Evolutionary conservation across 2,888 invertebrate species (phyloP), one percentile per base, ranked within the genome.

Genomic region (Encarsia formosa): DNA sequence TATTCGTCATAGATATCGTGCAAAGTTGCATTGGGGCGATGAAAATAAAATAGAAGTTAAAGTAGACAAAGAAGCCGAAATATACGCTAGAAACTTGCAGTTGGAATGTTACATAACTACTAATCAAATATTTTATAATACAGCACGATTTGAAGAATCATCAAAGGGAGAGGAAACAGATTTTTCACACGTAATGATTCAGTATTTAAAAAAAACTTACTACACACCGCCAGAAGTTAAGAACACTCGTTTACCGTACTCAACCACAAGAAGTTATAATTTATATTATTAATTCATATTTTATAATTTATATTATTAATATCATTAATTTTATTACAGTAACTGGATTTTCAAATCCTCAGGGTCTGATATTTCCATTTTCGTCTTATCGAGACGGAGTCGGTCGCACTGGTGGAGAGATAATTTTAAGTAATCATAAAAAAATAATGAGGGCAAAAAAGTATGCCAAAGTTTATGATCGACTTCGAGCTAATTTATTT

Each of bases 341-440:
- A 9, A 54, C 63, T 23, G 68, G 68, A 13, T 69, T 67, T 38
- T 56, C 62, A 22, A 63, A 52, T 47, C 64, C 64, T 11, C 58
- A 59, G 50, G 40, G 52, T 22, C 55, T 66, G 5, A 62, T 59
- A 20, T 53, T 51, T n/a, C 34, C 49, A 49, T 55, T 68, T 13
- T 65, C 69, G 2, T 59, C 54, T 11, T 69, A 69, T 51, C 67
- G 68, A 50, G 63, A 67, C 15, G 60, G 60, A 13, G 50, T 63
- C 23, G 65, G 66, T 8, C 61, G 67, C 37, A 62, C 63, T 11
- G 70, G 65, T 18, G 66, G 64, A 16, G 50, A 57, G 11, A 46
- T 69, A 26, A 66, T 70, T 32, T 20, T 67, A 37, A 35, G 57
- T 49, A 57, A 59, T 15, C 9, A 43, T 5, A 18, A 41, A 18